Percentiles rank a stretch among this genome's conserved stretches.
These are phyloP conservation scores for Physella acuta DNA, from an alignment of 1,140 invertebrate species.

Conservation along the genomic window DNA sequence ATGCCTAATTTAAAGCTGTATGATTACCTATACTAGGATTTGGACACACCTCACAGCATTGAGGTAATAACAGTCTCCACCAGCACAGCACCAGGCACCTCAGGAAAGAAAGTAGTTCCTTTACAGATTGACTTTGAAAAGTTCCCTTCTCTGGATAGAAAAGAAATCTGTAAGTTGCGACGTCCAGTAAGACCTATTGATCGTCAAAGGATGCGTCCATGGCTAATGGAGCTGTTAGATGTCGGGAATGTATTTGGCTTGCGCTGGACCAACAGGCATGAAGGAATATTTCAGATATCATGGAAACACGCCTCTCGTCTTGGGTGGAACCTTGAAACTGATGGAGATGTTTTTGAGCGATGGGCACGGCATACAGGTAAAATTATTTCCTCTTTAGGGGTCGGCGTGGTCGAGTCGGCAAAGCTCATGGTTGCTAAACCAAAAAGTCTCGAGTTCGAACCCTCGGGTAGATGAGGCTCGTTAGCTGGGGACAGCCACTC, in stretches of 20 bases:
- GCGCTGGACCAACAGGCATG: slow-evolving; percentile 40
- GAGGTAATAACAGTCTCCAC: slow-evolving; percentile 11
- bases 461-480: no score
- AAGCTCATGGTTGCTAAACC: no score
- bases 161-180: slow-evolving; percentile 11
- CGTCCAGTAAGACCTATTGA: slow-evolving; percentile 39
- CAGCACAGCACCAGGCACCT: background rate
- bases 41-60: slow-evolving; percentile 14
- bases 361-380: slow-evolving; percentile 55
- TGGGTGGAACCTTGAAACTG: slow-evolving; percentile 42
- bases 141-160: slow-evolving; percentile 4
- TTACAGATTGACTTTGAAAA: slow-evolving; percentile 14
- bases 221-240: slow-evolving; percentile 43
- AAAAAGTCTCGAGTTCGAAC: no score
- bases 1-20: background rate
- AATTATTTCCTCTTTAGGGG: no score
- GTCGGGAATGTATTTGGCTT: slow-evolving; percentile 37
- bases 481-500: no score
- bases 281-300: slow-evolving; percentile 43
- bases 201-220: slow-evolving; percentile 42
- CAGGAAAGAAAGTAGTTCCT: slow-evolving; percentile 1
- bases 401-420: no score
- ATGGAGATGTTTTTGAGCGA: slow-evolving; percentile 49
- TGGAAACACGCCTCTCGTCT: slow-evolving; percentile 51
- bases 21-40: background rate